phyloP scores from a whole-genome alignment of 2,113 vertebrate species.

The Zingel zingel region DNA sequence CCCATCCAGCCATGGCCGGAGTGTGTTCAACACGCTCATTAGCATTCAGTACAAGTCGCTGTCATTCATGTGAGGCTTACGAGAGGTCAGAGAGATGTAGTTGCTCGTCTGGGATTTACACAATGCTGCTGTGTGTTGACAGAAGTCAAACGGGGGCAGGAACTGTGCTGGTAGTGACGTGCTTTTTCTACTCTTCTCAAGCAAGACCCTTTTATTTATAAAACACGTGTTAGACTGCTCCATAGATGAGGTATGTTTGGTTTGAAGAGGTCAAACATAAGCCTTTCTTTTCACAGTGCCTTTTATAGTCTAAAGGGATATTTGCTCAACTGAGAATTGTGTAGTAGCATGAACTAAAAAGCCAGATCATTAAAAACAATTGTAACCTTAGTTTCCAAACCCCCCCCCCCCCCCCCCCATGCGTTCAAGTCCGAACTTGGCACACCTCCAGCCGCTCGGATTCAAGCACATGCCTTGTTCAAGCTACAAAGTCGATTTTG shows the following conservation, averaged over 20 bases:
- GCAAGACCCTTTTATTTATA: conserved; percentile 56
- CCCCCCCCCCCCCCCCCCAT: not conserved
- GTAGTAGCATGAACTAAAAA: conserved; percentile 35
- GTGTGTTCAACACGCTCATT: conserved; percentile 23
- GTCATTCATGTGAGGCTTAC: conserved; percentile 47
- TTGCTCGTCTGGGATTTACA: conserved; percentile 28
- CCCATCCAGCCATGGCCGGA: conserved; percentile 21
- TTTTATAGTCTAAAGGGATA: conserved; percentile 67
- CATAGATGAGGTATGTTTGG: conserved; percentile 44
- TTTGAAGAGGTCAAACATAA: conserved; percentile 62
- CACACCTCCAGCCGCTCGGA: conserved; percentile 26
- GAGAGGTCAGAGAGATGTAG: conserved; percentile 40
- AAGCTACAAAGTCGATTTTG: conserved; percentile 32
- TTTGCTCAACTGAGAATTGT: conserved; percentile 54
- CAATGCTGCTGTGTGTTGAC: conserved; percentile 11
- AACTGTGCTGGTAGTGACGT: not conserved
- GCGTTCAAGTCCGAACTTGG: not conserved
- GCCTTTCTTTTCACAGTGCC: conserved; percentile 85
- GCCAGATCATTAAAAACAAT: conserved; percentile 7
- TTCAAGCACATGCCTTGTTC: conserved; percentile 52
- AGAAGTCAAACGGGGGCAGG: conserved; percentile 17
- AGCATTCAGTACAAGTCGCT: conserved; percentile 49
- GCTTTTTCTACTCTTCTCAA: conserved; percentile 59
- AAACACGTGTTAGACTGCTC: conserved; percentile 39
- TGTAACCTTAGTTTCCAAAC: conserved; percentile 21